Conservation (phyloP, 1,140 invertebrate species). For the Drosophila watanabei region DNA sequence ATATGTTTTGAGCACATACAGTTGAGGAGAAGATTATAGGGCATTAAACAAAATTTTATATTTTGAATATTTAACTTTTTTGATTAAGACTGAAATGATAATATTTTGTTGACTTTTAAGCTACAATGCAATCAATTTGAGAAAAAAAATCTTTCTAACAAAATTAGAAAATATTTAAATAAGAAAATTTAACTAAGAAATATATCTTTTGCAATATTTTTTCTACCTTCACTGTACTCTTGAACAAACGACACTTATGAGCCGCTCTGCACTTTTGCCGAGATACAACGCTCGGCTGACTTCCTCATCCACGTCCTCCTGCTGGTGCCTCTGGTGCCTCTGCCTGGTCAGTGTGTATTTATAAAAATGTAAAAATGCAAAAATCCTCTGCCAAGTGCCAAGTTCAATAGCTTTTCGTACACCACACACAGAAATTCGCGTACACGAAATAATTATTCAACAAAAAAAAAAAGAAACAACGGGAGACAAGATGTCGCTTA, state of each 20-base stretch:
- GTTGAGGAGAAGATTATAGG: background rate
- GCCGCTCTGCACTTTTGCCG: constrained; percentile 37
- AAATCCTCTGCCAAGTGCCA: constrained; percentile 68
- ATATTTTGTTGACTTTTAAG: background rate
- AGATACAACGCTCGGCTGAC: constrained; percentile 32
- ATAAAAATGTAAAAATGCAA: constrained; percentile 56
- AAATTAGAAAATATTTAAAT: no score
- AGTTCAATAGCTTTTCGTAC: constrained; percentile 76
- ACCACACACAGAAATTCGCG: constrained; percentile 28
- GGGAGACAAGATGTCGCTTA: constrained; percentile 68
- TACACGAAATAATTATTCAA: constrained; percentile 69
- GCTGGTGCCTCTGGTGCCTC: constrained; percentile 13
- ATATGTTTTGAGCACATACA: constrained; percentile 18
- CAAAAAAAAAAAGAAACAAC: constrained; percentile 22
- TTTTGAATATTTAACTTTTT: background rate
- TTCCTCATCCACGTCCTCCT: constrained; percentile 55
- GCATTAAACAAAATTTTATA: no score
- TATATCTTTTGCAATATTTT: background rate
- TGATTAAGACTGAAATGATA: background rate
- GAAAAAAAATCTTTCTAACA: no score
- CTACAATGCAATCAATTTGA: no score
- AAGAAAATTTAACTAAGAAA: no score
- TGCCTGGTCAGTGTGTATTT: constrained; percentile 55
- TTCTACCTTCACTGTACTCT: background rate
- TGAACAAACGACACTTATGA: constrained; percentile 59